These are phyloP conservation scores for Mercenaria mercenaria DNA, from an alignment of 1,140 invertebrate genomes.

Conservation along the genomic window DNA sequence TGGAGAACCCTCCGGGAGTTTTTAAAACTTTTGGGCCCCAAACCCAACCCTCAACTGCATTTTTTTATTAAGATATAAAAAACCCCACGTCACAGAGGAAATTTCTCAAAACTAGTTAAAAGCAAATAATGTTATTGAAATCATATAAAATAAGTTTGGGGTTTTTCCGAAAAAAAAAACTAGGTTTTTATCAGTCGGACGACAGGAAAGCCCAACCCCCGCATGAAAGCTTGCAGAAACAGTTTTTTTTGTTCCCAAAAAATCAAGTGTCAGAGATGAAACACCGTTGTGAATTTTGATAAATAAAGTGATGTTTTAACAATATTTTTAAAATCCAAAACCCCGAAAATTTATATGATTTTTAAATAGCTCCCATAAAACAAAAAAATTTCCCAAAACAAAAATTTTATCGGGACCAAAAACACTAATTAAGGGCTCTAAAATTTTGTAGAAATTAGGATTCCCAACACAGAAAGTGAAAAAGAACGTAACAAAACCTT, in stretches of 20 bases:
- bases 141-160: constrained; percentile 23
- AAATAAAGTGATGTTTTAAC: too few relatives aligned
- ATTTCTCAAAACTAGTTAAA: neutral
- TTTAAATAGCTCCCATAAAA: constrained; percentile 1
- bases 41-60: neutral
- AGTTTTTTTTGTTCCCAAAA: too few relatives aligned
- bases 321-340: too few relatives aligned
- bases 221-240: too few relatives aligned
- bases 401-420: neutral
- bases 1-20: neutral
- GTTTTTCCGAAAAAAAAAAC: neutral
- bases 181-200: neutral
- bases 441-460: neutral
- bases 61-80: neutral
- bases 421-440: neutral
- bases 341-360: constrained; percentile 32
- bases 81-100: neutral
- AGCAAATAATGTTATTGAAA: constrained; percentile 31
- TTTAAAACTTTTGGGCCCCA: neutral
- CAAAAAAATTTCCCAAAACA: neutral
- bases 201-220: too few relatives aligned
- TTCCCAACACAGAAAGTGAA: neutral
- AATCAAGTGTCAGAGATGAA: too few relatives aligned
- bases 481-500: neutral
- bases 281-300: too few relatives aligned